phyloP scores from a whole-genome alignment of 1,140 invertebrate genomes.

The Aphelenchoides besseyi region DNA sequence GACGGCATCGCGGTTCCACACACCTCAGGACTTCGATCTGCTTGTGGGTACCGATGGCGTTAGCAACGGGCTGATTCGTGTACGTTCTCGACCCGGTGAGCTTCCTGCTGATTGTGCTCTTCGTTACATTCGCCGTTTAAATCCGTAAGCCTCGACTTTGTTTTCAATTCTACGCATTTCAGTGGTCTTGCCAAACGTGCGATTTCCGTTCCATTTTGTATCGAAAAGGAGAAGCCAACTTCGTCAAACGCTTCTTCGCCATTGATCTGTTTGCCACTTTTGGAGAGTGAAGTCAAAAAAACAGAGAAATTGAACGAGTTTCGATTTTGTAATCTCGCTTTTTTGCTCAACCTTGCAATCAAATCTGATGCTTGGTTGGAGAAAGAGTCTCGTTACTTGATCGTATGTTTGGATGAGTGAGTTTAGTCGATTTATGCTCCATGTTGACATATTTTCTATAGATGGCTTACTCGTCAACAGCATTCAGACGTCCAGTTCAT shows the following conservation, averaged over 20 bases:
- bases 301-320: constrained; percentile 11
- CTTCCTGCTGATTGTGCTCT: constrained; percentile 5
- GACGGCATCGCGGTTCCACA: background rate
- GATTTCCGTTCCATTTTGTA: constrained; percentile 28
- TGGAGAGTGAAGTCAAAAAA: constrained; percentile 27
- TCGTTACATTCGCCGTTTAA: background rate
- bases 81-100: constrained; percentile 1
- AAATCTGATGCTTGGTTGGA: constrained; percentile 42
- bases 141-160: constrained; percentile 17
- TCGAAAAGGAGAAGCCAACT: constrained; percentile 5
- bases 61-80: background rate
- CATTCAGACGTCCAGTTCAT: constrained; percentile 39
- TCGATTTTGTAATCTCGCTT: constrained; percentile 37
- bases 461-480: constrained; percentile 50
- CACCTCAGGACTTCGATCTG: constrained; percentile 32
- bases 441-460: constrained; percentile 28
- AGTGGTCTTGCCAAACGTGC: constrained; percentile 28
- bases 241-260: constrained; percentile 13
- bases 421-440: constrained; percentile 26
- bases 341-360: constrained; percentile 40
- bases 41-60: background rate
- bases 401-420: constrained; percentile 49
- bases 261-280: constrained; percentile 26
- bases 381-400: constrained; percentile 41
- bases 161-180: constrained; percentile 16